These are phyloP conservation scores for Pedetes capensis DNA, from an alignment of 2,113 vertebrate genomes.

Conservation along the genomic window DNA sequence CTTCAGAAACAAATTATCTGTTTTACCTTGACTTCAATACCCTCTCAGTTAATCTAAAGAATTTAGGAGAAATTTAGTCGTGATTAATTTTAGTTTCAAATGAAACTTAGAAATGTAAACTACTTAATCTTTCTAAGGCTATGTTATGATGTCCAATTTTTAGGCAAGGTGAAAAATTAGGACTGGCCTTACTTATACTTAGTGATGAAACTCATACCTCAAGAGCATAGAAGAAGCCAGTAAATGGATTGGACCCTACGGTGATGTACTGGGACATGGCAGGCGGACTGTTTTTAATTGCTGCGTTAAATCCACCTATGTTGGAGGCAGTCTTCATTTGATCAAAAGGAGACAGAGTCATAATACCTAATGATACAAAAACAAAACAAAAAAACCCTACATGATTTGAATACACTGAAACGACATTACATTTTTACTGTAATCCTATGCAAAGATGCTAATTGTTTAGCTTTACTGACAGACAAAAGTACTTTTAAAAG, in stretches of 20 bases:
- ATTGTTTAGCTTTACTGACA: not conserved
- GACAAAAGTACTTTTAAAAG: conserved; percentile 1
- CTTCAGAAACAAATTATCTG: not conserved
- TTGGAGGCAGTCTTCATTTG: conserved; percentile 99
- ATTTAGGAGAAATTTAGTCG: not conserved
- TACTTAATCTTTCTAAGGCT: not conserved
- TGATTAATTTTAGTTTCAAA: not conserved
- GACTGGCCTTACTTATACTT: not conserved
- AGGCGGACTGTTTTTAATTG: conserved; percentile 96
- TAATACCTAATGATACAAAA: conserved; percentile 86
- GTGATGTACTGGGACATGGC: conserved; percentile 98
- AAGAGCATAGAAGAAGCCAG: conserved; percentile 96
- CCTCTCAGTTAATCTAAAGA: not conserved
- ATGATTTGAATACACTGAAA: not conserved
- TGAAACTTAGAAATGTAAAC: not conserved
- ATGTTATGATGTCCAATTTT: not conserved
- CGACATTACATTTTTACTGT: conserved; percentile 12
- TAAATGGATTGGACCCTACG: conserved; percentile 94
- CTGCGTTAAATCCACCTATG: conserved; percentile 94
- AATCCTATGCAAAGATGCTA: not conserved
- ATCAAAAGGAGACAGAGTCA: conserved; percentile 96
- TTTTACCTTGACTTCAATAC: not conserved
- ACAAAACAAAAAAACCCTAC: conserved; percentile 23
- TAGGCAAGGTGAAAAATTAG: not conserved
- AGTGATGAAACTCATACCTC: conserved; percentile 86